Evolutionary conservation across 2,113 vertebrate species (phyloP).

Genomic region (Pseudolaguvia tuberculata): DNA sequence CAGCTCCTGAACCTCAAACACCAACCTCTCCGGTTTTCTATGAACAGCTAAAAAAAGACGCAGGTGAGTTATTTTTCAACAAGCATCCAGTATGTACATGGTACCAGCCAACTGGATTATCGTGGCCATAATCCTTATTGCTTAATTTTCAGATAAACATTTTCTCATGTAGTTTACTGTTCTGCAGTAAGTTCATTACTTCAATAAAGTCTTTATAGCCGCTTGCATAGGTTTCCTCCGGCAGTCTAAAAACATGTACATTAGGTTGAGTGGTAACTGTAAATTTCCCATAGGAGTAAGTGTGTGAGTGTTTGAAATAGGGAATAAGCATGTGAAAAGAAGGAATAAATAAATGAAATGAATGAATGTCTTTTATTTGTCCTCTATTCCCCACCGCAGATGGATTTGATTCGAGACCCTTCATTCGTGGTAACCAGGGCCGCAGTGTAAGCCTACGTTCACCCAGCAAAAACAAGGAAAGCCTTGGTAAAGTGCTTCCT

Average conservation of each 20-base stretch:
- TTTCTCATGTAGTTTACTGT: not conserved
- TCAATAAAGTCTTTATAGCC: too few species aligned
- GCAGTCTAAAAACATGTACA: too few species aligned
- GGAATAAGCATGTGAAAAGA: too few species aligned
- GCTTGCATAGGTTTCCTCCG: too few species aligned
- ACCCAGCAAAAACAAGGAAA: slow-evolving; percentile 62
- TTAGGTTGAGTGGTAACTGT: too few species aligned
- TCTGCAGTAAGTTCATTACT: too few species aligned
- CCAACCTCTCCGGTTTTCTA: slow-evolving; percentile 64
- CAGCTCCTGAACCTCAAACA: slow-evolving; percentile 50
- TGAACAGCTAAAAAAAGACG: slow-evolving; percentile 58
- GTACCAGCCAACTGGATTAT: not conserved
- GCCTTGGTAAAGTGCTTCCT: slow-evolving; percentile 67
- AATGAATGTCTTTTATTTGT: not conserved
- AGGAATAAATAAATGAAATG: too few species aligned
- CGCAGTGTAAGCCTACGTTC: slow-evolving; percentile 78
- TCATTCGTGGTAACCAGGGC: slow-evolving; percentile 66
- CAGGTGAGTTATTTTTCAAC: slow-evolving; percentile 59
- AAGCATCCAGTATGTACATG: not conserved
- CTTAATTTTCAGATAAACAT: not conserved
- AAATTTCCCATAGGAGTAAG: too few species aligned
- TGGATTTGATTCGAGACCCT: slow-evolving; percentile 62
- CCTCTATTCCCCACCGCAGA: slow-evolving; percentile 55
- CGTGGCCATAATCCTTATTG: not conserved
- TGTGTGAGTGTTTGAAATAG: too few species aligned